Percentiles rank a stretch among this genome's conserved stretches.
These are phyloP conservation scores for Lasioglossum calceatum DNA, from an alignment of 2,888 invertebrate genomes.

Conservation along the genomic window DNA sequence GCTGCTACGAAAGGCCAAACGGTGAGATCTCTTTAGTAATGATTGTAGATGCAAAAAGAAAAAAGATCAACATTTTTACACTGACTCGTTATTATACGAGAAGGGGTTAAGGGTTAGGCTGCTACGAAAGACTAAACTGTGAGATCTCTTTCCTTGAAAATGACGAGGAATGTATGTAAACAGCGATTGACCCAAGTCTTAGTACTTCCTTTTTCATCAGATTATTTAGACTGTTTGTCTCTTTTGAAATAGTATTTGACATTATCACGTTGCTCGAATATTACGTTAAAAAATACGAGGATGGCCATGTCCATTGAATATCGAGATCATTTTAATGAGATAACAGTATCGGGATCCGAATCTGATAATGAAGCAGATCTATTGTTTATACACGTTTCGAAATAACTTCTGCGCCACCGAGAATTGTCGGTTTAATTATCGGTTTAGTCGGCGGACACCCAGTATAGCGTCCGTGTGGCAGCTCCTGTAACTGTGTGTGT, in stretches of 20 bases:
- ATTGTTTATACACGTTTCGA: not conserved
- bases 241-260: not conserved
- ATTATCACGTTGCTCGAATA: not conserved
- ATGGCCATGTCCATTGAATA: not conserved
- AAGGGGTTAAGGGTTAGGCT: not conserved
- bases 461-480: conserved; percentile 10
- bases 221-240: not conserved
- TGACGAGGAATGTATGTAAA: not conserved
- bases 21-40: no score
- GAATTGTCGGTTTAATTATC: not conserved
- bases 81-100: not conserved
- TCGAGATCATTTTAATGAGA: not conserved
- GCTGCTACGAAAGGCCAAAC: not conserved
- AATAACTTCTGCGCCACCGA: not conserved
- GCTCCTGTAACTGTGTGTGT: conserved; percentile 35
- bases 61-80: not conserved
- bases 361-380: not conserved
- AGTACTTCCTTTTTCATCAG: not conserved
- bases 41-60: not conserved
- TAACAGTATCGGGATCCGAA: not conserved
- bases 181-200: not conserved
- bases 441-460: conserved; percentile 1
- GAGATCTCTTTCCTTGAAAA: no score
- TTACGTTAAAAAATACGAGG: not conserved
- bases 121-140: not conserved